Evolutionary conservation across 2,797 vertebrate species (phyloP).

Genomic region (Oryzias sinensis): DNA sequence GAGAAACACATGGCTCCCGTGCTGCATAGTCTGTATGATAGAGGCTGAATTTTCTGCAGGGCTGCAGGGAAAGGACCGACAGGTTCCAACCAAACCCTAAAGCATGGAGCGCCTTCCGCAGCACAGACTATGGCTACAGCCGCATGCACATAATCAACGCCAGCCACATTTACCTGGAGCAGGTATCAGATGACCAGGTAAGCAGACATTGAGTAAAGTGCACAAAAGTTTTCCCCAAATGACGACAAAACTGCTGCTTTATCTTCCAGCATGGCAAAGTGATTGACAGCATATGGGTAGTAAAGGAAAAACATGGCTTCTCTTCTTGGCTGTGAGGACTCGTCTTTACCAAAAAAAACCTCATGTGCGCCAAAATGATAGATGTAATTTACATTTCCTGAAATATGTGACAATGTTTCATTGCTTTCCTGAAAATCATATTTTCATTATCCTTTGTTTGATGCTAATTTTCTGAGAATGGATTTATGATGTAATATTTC

Average conservation of each 20-base stretch:
- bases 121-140: slow-evolving; percentile 86
- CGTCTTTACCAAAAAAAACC: neutral
- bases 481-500: slow-evolving; percentile 4
- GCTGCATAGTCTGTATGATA: slow-evolving; percentile 11
- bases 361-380: slow-evolving; percentile 2
- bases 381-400: neutral
- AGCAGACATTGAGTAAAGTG: slow-evolving; percentile 19
- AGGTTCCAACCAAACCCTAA: slow-evolving; percentile 79
- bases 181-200: slow-evolving; percentile 91
- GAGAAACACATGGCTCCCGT: slow-evolving; percentile 21
- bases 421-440: neutral
- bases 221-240: slow-evolving; percentile 1
- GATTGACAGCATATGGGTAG: slow-evolving; percentile 85
- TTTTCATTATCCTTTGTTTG: slow-evolving; percentile 2
- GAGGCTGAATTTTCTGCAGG: slow-evolving; percentile 68
- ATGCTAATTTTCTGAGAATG: slow-evolving; percentile 8
- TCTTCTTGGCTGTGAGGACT: slow-evolving; percentile 74
- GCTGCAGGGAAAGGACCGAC: slow-evolving; percentile 84
- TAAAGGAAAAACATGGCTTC: slow-evolving; percentile 79
- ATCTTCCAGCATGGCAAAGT: slow-evolving; percentile 83
- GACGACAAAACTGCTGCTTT: slow-evolving; percentile 39
- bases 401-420: neutral
- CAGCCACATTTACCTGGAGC: slow-evolving; percentile 86
- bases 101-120: slow-evolving; percentile 86
- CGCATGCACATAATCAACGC: slow-evolving; percentile 82